These are phyloP conservation scores for Jaculus jaculus DNA, from an alignment of 2,113 vertebrate genomes.

Conservation along the genomic window DNA sequence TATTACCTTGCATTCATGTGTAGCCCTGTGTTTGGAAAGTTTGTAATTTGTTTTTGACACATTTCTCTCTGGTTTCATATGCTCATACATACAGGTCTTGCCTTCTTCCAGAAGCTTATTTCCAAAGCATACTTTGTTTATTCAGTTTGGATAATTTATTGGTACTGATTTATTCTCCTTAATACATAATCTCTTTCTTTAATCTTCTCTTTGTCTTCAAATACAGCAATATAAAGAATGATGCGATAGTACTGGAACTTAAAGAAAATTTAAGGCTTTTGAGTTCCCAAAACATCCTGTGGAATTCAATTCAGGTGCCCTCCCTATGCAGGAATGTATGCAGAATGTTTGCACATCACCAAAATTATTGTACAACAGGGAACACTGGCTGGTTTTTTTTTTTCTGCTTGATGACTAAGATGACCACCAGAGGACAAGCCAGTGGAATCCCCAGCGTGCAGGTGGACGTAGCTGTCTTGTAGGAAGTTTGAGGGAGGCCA, in stretches of 20 bases:
- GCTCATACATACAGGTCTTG: neutral
- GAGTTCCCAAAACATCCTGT: neutral
- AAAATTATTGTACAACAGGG: neutral
- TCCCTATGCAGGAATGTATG: neutral
- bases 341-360: neutral
- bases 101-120: conserved; percentile 62
- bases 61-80: conserved; percentile 71
- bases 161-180: conserved; percentile 21
- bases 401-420: neutral
- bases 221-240: neutral
- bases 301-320: neutral
- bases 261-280: neutral
- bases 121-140: conserved; percentile 35
- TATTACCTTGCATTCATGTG: conserved; percentile 71
- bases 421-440: neutral
- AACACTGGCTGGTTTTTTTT: neutral
- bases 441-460: neutral
- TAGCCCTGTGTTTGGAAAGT: conserved; percentile 36
- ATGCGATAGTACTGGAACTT: neutral
- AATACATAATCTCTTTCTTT: conserved; percentile 31
- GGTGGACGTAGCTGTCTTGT: neutral
- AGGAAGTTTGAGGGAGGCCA: neutral
- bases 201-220: neutral
- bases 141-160: conserved; percentile 51
- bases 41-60: conserved; percentile 78